These are phyloP conservation scores for Ridgeia piscesae DNA, from an alignment of 1,140 invertebrate genomes.

Conservation along the genomic window DNA sequence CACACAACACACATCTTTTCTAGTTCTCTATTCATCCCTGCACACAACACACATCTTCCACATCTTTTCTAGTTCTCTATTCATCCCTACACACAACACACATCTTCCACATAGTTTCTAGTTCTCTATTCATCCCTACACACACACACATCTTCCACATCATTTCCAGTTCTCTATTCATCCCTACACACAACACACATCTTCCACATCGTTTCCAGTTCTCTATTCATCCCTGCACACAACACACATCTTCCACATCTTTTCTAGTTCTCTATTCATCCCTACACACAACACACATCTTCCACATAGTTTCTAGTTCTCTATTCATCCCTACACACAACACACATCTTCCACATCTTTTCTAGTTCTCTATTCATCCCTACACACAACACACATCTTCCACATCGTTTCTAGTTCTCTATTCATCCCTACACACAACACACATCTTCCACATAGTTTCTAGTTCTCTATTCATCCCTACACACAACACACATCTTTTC, in stretches of 20 bases:
- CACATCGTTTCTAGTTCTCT: conserved; percentile 72
- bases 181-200: conserved; percentile 30
- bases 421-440: conserved; percentile 67
- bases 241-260: not conserved
- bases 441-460: not conserved
- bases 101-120: conserved; percentile 69
- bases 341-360: not conserved
- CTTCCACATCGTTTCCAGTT: conserved; percentile 70
- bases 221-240: conserved; percentile 71
- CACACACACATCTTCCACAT: not conserved
- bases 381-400: conserved; percentile 54
- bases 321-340: conserved; percentile 69
- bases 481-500: not conserved
- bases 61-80: not conserved
- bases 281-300: conserved; percentile 39
- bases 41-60: too few species aligned
- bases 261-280: not conserved
- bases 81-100: not conserved
- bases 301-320: conserved; percentile 71
- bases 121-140: conserved; percentile 74
- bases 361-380: not conserved
- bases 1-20: conserved; percentile 32
- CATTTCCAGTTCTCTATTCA: not conserved
- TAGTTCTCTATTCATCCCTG: not conserved
- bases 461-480: not conserved